These are phyloP conservation scores for Trididemnum nubilum DNA, from an alignment of 23 tunicate genomes.

Conservation along the genomic window DNA sequence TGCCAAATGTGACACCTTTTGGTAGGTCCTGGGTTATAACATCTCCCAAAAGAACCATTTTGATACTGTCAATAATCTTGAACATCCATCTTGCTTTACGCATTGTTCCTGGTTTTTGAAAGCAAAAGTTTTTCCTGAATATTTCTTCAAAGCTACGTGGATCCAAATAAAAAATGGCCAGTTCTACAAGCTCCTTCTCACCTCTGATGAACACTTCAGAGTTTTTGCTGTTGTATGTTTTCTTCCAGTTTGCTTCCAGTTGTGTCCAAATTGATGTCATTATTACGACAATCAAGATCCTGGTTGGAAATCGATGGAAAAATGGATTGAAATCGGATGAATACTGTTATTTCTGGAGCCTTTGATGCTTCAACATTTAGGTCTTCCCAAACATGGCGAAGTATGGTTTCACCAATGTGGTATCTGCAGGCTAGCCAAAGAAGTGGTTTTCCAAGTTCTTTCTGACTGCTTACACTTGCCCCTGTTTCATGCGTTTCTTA, in stretches of 20 bases:
- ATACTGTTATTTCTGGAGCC: slow-evolving; percentile 15
- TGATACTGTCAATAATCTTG: background rate
- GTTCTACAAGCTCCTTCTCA: slow-evolving; percentile 10
- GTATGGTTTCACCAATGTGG: slow-evolving; percentile 15
- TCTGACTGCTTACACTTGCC: background rate
- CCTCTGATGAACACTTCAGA: slow-evolving; percentile 3
- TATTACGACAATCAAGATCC: background rate
- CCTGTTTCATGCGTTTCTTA: slow-evolving; percentile 29
- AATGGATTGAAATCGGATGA: background rate
- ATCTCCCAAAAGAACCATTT: slow-evolving; percentile 15
- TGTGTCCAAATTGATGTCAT: slow-evolving; percentile 5
- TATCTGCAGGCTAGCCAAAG: slow-evolving; percentile 15
- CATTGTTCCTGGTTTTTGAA: slow-evolving; percentile 8
- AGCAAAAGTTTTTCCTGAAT: background rate
- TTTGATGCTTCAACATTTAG: slow-evolving; percentile 19
- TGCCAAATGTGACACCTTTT: slow-evolving; percentile 10
- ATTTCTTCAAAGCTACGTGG: background rate
- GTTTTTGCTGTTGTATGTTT: slow-evolving; percentile 1
- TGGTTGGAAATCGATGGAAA: slow-evolving; percentile 1
- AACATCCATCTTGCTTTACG: slow-evolving; percentile 14
- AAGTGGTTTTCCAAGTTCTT: slow-evolving; percentile 6
- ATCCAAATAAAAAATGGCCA: background rate
- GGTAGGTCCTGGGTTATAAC: background rate
- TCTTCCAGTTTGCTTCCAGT: background rate
- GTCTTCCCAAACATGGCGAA: slow-evolving; percentile 16